These are phyloP conservation scores for Elegia similella DNA, from an alignment of 2,888 invertebrate genomes.

Conservation along the genomic window DNA sequence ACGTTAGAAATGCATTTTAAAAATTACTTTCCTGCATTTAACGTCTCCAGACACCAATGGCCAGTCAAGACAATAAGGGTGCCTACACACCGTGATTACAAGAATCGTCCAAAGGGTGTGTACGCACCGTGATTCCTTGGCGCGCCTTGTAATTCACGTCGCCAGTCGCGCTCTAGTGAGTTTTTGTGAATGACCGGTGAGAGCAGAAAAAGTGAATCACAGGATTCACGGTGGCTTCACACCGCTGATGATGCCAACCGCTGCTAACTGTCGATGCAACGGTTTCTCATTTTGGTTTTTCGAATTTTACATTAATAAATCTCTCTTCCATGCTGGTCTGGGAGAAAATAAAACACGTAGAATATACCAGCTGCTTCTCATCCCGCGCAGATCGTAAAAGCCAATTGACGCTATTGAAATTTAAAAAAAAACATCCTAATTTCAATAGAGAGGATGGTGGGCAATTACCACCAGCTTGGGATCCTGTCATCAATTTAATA, in stretches of 20 bases:
- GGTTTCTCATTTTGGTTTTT: slow-evolving; percentile 15
- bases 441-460: no score
- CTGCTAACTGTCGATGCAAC: slow-evolving; percentile 10
- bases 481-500: no score
- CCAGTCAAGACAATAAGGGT: slow-evolving; percentile 9
- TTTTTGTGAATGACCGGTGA: slow-evolving; percentile 76
- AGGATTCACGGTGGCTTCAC: slow-evolving; percentile 74
- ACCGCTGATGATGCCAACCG: slow-evolving; percentile 29
- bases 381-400: no score
- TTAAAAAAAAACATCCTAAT: no score
- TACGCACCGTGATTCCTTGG: slow-evolving; percentile 27
- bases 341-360: no score
- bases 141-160: slow-evolving; percentile 73
- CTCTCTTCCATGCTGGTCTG: no score
- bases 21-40: neutral
- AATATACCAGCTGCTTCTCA: no score
- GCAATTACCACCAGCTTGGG: no score
- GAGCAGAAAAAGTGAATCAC: slow-evolving; percentile 72
- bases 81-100: slow-evolving; percentile 23
- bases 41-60: slow-evolving; percentile 1
- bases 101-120: slow-evolving; percentile 19
- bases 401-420: no score
- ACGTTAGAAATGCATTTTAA: neutral
- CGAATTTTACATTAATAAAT: no score
- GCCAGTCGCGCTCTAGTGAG: slow-evolving; percentile 57